These are phyloP conservation scores for Hermatobates lingyangjiaoensis DNA, from an alignment of 1,140 invertebrate genomes.

Conservation along the genomic window DNA sequence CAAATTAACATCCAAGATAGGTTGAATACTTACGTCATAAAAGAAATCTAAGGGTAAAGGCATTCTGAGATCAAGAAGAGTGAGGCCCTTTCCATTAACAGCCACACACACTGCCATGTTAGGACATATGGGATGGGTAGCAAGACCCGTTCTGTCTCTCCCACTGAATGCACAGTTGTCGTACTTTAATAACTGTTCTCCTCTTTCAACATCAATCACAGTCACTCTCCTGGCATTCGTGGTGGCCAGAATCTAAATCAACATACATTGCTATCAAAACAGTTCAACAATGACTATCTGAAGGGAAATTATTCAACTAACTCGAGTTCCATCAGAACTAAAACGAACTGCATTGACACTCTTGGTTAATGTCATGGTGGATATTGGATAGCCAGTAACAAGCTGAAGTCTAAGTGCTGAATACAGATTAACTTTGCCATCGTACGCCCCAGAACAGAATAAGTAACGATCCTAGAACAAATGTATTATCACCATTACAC, in stretches of 20 bases:
- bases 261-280: not conserved
- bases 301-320: constrained; percentile 14
- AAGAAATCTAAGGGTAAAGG: constrained; percentile 30
- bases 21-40: constrained; percentile 28
- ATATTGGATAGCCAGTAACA: constrained; percentile 28
- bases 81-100: constrained; percentile 30
- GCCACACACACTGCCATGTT: constrained; percentile 29
- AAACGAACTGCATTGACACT: constrained; percentile 30
- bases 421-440: constrained; percentile 32
- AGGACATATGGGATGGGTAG: constrained; percentile 28
- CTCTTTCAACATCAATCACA: constrained; percentile 30
- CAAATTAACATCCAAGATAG: no score
- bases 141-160: constrained; percentile 28
- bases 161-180: constrained; percentile 31
- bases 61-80: constrained; percentile 31
- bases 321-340: constrained; percentile 28
- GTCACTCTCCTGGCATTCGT: constrained; percentile 28
- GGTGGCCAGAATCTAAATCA: constrained; percentile 26
- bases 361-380: constrained; percentile 24
- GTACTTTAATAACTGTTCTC: constrained; percentile 28
- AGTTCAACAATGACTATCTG: not conserved
- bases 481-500: no score
- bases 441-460: constrained; percentile 31
- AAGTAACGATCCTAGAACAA: constrained; percentile 27
- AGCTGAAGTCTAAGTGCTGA: constrained; percentile 27